Conservation (phyloP, 2,113 vertebrate species). For the Meriones unguiculatus region DNA sequence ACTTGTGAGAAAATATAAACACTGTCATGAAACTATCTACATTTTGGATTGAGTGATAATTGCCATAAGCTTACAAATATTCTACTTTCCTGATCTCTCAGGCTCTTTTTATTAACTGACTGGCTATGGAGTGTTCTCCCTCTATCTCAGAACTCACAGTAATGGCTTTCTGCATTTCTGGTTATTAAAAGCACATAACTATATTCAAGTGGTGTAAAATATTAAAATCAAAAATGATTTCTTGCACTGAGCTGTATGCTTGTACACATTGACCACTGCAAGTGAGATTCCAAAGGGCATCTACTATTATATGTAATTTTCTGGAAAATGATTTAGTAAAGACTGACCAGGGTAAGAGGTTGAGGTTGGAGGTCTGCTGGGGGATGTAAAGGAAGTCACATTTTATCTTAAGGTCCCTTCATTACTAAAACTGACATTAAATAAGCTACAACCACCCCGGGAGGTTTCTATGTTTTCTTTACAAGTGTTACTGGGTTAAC, state of each 20-base stretch:
- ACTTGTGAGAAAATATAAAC: background rate
- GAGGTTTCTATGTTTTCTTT: background rate
- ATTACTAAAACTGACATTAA: background rate
- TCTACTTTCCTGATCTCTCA: background rate
- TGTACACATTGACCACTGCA: background rate
- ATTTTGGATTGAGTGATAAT: background rate
- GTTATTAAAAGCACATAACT: background rate
- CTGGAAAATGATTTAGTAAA: constrained; percentile 32
- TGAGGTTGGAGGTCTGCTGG: background rate
- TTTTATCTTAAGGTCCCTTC: constrained; percentile 30
- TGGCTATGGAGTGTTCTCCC: background rate
- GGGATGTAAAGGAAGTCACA: background rate
- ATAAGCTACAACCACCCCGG: background rate
- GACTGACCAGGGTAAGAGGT: background rate
- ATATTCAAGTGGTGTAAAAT: background rate
- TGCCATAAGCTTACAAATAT: background rate
- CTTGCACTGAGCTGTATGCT: background rate
- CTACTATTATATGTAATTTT: background rate
- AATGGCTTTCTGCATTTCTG: background rate
- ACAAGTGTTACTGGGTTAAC: background rate
- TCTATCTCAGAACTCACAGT: background rate
- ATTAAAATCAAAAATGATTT: background rate
- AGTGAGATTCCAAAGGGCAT: background rate
- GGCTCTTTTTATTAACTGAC: background rate
- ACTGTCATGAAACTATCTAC: background rate